A percentile compares a stretch with the other conserved stretches of the same genome.
Conservation (phyloP, 2,888 invertebrate genomes). For the Acanthopleura granulata region DNA sequence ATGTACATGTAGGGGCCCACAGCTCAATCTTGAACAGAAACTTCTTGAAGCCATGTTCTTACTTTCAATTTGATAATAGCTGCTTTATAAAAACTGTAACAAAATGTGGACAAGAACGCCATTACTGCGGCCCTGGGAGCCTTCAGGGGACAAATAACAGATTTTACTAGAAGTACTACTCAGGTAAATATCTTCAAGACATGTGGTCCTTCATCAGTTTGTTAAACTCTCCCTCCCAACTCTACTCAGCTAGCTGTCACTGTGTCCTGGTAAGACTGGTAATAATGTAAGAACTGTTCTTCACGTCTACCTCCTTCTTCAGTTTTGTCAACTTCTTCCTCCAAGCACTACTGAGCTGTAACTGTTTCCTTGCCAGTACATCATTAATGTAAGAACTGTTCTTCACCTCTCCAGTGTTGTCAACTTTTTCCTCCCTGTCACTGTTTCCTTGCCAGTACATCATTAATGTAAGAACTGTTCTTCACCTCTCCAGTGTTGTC, state of each 20-base stretch:
- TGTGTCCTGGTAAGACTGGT: conserved; percentile 50
- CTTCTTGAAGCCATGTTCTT: no score
- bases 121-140: no score
- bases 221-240: neutral
- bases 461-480: conserved; percentile 61
- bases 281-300: conserved; percentile 60
- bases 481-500: conserved; percentile 47
- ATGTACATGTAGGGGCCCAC: no score
- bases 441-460: conserved; percentile 50
- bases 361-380: conserved; percentile 45
- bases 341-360: neutral
- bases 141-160: no score
- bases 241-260: neutral
- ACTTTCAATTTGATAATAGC: no score
- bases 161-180: no score
- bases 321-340: conserved; percentile 32
- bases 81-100: no score
- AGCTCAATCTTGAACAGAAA: no score
- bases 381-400: conserved; percentile 63
- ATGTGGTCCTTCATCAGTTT: conserved; percentile 53
- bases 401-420: conserved; percentile 48
- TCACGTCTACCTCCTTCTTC: conserved; percentile 51
- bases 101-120: no score
- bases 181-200: no score
- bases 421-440: neutral